These are phyloP conservation scores for Coluber constrictor DNA, from an alignment of 2,797 vertebrate genomes.

Conservation along the genomic window DNA sequence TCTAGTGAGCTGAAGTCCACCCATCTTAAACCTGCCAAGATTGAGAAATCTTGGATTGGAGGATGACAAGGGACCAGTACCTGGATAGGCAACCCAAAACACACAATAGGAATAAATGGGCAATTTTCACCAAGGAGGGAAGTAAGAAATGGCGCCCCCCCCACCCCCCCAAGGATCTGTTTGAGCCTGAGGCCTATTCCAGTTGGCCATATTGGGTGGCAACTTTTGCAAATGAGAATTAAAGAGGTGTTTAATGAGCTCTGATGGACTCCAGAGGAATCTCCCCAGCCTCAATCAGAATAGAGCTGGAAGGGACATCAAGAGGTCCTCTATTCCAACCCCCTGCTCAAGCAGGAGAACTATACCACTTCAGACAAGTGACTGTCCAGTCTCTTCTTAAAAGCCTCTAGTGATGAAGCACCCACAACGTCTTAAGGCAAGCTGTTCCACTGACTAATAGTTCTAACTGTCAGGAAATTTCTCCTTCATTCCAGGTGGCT, in stretches of 20 bases:
- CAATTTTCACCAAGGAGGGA: not conserved
- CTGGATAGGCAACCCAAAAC: not conserved
- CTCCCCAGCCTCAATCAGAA: not conserved
- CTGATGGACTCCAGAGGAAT: not conserved
- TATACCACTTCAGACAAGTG: too few species aligned
- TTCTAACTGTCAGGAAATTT: too few species aligned
- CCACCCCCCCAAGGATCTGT: not conserved
- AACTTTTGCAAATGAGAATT: not conserved
- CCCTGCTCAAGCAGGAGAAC: too few species aligned
- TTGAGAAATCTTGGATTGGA: not conserved
- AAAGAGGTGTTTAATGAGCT: not conserved
- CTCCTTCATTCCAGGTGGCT: too few species aligned
- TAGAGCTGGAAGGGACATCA: too few species aligned
- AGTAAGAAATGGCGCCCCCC: not conserved
- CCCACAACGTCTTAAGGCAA: too few species aligned
- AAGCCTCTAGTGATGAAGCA: too few species aligned
- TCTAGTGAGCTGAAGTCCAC: not conserved
- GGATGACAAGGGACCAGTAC: not conserved
- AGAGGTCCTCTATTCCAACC: too few species aligned
- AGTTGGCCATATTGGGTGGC: not conserved
- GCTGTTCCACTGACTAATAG: too few species aligned
- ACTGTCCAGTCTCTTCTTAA: too few species aligned
- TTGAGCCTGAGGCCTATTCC: not conserved
- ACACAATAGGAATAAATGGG: not conserved
- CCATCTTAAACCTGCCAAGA: not conserved